Evolutionary conservation across 2,113 vertebrate species (phyloP), one percentile per base, ranked within the genome.

Genomic region (Panthera uncia): DNA sequence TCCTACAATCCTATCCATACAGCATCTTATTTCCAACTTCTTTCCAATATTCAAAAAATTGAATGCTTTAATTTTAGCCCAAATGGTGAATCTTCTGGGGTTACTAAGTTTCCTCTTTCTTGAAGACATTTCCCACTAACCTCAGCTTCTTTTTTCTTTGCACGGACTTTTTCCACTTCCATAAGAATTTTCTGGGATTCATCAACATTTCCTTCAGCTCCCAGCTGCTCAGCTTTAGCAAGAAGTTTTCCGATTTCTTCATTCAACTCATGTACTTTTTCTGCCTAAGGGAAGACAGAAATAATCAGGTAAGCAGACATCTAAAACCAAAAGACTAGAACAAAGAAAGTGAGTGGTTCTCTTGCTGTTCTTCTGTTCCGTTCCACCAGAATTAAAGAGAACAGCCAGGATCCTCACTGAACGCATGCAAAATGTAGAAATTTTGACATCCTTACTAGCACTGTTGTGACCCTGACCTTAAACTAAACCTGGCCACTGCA

Each of bases 191-290:
- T 99, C 97, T 99, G 99, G 52, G 99, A 99, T 91, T 99, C 99
- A 8, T 99, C 99, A 87, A 99, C 99, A 52, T 99, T 99, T 82
- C 99, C 99, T 98, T 99, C 99, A 2, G 99, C 99, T 89, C 99
- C 99, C 14, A 99, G 99, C 98, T 99, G 99, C 94, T 99, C 99
- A 10, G 99, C 99, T 98, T 99, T 99, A 52, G 99, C 99, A 96
- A 99, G 98, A 27, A 99, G 99, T 96, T 99, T 99, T 82, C 99
- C 99, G 71, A 99, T 99, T 98, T 99, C 99, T 98, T 99, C 99
- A 66, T 99, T 99, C 98, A 99, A 98, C 94, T 99, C 99, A 4
- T 99, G 99, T 48, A 99, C 99, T 92, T 99, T 99, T 98, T 99
- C 99, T 78, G 99, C 99, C 99, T 99, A 93, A 23, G 90, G 91